Conservation (phyloP, 1,140 invertebrate genomes). For the Zaprionus tsacasi region DNA sequence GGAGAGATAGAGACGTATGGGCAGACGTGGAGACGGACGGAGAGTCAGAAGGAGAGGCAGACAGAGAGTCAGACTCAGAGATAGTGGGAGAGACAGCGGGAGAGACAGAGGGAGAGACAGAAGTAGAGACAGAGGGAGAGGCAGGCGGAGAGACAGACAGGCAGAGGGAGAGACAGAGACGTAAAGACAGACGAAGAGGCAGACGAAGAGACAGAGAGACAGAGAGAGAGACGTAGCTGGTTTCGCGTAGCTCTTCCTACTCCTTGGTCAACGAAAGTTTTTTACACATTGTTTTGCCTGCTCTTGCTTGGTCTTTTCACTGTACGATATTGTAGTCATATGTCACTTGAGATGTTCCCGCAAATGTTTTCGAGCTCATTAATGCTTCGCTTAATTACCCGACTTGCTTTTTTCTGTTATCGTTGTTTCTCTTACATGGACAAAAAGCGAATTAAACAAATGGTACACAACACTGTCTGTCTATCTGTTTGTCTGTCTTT, state of each 20-base stretch:
- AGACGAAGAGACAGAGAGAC: no score
- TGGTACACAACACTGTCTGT: slow-evolving; percentile 1
- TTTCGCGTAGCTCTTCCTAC: slow-evolving; percentile 22
- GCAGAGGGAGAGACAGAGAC: no score
- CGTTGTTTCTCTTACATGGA: slow-evolving; percentile 13
- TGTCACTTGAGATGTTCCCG: slow-evolving; percentile 23
- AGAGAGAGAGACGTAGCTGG: background rate
- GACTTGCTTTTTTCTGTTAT: background rate
- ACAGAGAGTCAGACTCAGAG: background rate
- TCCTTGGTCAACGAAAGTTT: slow-evolving; percentile 22
- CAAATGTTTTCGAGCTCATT: slow-evolving; percentile 20
- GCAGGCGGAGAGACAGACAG: no score
- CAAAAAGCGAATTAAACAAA: slow-evolving; percentile 20
- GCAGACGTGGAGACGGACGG: no score
- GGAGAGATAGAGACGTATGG: no score
- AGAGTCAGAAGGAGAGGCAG: background rate
- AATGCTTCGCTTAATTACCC: slow-evolving; percentile 18
- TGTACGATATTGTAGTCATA: background rate
- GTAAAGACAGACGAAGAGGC: background rate
- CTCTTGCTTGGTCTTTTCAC: slow-evolving; percentile 17
- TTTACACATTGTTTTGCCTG: background rate
- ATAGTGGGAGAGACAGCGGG: no score
- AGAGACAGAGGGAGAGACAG: no score
- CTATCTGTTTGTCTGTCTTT: background rate
- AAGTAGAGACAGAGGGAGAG: no score